These are phyloP conservation scores for Notothenia rossii DNA, from an alignment of 2,113 vertebrate genomes.

Conservation along the genomic window DNA sequence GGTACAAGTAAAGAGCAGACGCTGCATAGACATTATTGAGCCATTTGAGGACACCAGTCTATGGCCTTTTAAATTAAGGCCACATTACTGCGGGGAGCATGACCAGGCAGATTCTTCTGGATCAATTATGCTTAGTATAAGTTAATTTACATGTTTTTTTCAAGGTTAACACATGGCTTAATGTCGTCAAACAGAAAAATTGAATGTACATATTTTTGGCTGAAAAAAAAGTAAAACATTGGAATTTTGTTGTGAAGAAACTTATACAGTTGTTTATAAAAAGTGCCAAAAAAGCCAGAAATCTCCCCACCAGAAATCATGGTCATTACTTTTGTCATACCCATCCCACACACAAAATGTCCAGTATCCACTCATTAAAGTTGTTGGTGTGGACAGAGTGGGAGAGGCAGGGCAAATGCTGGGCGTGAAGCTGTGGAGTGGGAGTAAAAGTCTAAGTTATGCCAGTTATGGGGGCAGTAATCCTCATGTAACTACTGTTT, in stretches of 20 bases:
- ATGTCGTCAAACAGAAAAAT: not conserved
- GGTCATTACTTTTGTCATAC: slow-evolving; percentile 18
- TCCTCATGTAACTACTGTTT: slow-evolving; percentile 29
- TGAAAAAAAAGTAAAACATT: no score
- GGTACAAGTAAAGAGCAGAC: not conserved
- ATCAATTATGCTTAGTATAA: not conserved
- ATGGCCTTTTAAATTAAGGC: not conserved
- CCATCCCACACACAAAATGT: slow-evolving; percentile 47
- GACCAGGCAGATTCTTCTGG: no score
- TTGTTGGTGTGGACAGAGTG: slow-evolving; percentile 43
- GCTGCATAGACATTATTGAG: not conserved
- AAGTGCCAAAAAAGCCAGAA: not conserved
- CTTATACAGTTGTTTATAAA: no score
- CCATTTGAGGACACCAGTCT: not conserved
- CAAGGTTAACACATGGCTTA: not conserved
- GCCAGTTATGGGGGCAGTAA: slow-evolving; percentile 54
- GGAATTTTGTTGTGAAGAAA: no score
- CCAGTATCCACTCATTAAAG: slow-evolving; percentile 30
- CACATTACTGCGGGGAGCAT: not conserved
- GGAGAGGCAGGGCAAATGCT: slow-evolving; percentile 41
- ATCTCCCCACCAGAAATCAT: not conserved
- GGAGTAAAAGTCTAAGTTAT: slow-evolving; percentile 48
- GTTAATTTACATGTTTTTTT: not conserved
- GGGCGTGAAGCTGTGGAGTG: slow-evolving; percentile 43
- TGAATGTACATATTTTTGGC: not conserved